phyloP scores from a whole-genome alignment of 2,888 invertebrate genomes.

The Mycalesis mineus region DNA sequence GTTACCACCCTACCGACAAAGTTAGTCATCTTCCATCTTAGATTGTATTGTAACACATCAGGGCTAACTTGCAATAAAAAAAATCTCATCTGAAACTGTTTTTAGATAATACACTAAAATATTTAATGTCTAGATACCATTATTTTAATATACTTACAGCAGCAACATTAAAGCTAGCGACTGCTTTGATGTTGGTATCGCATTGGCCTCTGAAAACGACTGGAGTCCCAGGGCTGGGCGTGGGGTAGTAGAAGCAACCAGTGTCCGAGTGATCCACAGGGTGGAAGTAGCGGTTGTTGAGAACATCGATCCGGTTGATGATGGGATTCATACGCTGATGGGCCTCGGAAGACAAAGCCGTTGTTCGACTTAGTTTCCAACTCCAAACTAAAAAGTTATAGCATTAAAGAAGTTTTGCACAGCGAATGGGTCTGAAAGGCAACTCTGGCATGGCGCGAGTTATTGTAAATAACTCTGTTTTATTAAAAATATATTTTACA shows the following conservation, averaged over 20 bases:
- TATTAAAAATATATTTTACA: too few relatives aligned
- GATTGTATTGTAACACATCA: too few relatives aligned
- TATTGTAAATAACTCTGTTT: too few relatives aligned
- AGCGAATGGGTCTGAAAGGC: too few relatives aligned
- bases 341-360: constrained; percentile 34
- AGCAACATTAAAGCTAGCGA: constrained; percentile 38
- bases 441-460: too few relatives aligned
- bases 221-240: constrained; percentile 34
- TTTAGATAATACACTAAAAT: too few relatives aligned
- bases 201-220: constrained; percentile 53
- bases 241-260: constrained; percentile 55
- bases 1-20: too few relatives aligned
- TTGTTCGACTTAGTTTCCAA: constrained; percentile 58
- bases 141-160: constrained; percentile 33
- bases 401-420: too few relatives aligned
- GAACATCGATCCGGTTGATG: constrained; percentile 41
- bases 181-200: constrained; percentile 51
- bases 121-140: too few relatives aligned
- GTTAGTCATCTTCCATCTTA: too few relatives aligned
- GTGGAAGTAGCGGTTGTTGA: constrained; percentile 46
- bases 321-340: constrained; percentile 38
- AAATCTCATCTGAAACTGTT: too few relatives aligned
- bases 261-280: constrained; percentile 40
- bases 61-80: too few relatives aligned
- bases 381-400: constrained; percentile 42